phyloP scores from a whole-genome alignment of 2,113 vertebrate species.

The Potamarius usumacintae region DNA sequence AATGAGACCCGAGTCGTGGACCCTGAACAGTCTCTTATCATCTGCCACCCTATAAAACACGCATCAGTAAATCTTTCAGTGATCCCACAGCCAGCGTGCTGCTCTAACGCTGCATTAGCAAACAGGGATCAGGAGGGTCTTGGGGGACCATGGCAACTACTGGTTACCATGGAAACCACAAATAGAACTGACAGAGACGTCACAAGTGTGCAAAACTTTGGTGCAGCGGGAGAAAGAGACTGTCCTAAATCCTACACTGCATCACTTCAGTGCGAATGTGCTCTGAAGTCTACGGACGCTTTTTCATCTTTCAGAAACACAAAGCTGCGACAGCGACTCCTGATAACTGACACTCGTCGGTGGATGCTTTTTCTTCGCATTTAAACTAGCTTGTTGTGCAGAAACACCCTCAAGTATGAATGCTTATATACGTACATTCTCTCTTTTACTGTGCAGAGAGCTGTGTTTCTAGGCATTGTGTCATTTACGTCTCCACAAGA shows the following conservation, averaged over 20 bases:
- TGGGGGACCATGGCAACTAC: constrained; percentile 43
- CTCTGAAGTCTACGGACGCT: background rate
- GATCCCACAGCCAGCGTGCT: background rate
- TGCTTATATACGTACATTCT: background rate
- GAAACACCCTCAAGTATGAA: background rate
- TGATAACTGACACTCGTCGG: background rate
- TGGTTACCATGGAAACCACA: constrained; percentile 42
- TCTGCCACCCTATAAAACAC: background rate
- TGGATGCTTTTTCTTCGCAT: background rate
- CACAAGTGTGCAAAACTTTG: constrained; percentile 35
- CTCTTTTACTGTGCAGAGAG: background rate
- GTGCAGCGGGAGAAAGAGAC: background rate
- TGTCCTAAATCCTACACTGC: background rate
- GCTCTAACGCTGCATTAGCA: constrained; percentile 29
- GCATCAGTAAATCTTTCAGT: background rate
- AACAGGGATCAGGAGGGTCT: constrained; percentile 19
- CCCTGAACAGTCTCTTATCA: background rate
- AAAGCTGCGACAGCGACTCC: background rate
- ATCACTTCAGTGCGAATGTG: background rate
- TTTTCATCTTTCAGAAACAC: background rate
- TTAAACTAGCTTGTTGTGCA: background rate
- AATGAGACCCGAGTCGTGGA: background rate
- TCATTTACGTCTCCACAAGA: background rate
- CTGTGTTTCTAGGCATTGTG: background rate
- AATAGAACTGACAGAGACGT: constrained; percentile 14